A percentile compares a stretch with the other conserved stretches of the same genome.
Conservation (phyloP, 2,113 vertebrate genomes). For the Grantiella picta region DNA sequence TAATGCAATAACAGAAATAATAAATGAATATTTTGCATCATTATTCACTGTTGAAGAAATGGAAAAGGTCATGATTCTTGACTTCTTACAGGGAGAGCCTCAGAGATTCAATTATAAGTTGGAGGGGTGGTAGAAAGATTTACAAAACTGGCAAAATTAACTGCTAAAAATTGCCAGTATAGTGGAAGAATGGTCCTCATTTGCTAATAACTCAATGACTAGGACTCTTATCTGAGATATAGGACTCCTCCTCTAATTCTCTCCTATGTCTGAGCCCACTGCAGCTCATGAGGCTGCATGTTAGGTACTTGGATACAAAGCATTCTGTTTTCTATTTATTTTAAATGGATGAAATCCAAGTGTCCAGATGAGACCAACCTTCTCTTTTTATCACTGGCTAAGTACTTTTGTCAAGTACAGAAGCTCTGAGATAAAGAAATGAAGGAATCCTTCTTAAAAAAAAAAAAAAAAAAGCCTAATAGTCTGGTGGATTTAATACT, state of each 20-base stretch:
- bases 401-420: not conserved
- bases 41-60: not conserved
- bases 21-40: not conserved
- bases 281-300: not conserved
- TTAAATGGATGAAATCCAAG: not conserved
- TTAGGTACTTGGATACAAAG: not conserved
- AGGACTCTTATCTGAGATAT: not conserved
- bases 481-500: not conserved
- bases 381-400: not conserved
- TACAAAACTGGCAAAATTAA: not conserved
- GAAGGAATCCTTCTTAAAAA: not conserved
- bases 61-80: not conserved
- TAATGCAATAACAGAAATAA: not conserved
- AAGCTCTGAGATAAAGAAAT: not conserved
- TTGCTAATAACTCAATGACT: not conserved
- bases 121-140: not conserved
- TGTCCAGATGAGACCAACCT: not conserved
- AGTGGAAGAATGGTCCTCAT: not conserved
- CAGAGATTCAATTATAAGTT: not conserved
- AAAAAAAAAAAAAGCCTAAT: not conserved
- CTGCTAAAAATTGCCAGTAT: not conserved
- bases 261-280: not conserved
- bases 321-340: not conserved
- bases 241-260: not conserved
- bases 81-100: not conserved